phyloP scores from a whole-genome alignment of 2,888 invertebrate genomes.

The Andrena trimmerana region DNA sequence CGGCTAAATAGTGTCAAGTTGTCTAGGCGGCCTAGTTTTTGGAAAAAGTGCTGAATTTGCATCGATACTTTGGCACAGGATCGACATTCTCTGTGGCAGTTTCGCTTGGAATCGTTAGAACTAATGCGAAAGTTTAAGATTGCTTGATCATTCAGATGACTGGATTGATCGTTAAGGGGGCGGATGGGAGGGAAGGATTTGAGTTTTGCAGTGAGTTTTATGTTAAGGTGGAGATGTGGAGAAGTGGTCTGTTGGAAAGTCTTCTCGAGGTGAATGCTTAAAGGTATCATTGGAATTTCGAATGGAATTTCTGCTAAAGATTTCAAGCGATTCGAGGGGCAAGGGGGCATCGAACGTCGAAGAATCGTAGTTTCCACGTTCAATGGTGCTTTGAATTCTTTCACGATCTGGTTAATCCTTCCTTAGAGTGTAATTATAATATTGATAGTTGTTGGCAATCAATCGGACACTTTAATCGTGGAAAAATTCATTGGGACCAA shows the following conservation, averaged over 20 bases:
- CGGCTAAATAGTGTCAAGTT: constrained; percentile 21
- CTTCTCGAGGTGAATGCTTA: too few species aligned
- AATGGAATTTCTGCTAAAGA: constrained; percentile 8
- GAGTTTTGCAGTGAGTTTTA: too few species aligned
- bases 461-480: constrained; percentile 11
- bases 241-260: too few species aligned
- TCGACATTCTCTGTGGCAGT: constrained; percentile 53
- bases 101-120: constrained; percentile 44
- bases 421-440: not conserved
- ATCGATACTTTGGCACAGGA: not conserved
- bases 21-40: not conserved
- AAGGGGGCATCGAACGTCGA: constrained; percentile 61
- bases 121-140: not conserved
- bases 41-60: not conserved
- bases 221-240: too few species aligned
- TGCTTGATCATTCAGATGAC: not conserved
- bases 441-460: not conserved
- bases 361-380: constrained; percentile 66
- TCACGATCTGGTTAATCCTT: constrained; percentile 24
- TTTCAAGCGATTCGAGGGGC: constrained; percentile 29
- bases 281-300: too few species aligned
- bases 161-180: too few species aligned
- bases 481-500: constrained; percentile 18
- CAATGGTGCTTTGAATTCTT: constrained; percentile 44
- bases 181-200: too few species aligned